These are phyloP conservation scores for Bombus terrestris DNA, from an alignment of 1,140 invertebrate species.

Conservation along the genomic window DNA sequence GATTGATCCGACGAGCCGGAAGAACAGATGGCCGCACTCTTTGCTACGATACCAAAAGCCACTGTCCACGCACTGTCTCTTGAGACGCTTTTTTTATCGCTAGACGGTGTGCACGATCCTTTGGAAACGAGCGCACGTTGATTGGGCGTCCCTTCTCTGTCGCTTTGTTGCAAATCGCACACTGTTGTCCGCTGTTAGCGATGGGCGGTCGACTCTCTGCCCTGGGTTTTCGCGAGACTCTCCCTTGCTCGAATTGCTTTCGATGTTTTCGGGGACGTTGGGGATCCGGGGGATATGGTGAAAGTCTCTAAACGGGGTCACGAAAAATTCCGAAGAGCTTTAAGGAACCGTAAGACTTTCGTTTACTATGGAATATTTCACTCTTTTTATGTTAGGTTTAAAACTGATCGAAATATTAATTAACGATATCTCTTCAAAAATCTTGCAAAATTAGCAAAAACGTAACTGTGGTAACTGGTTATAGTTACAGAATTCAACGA, in stretches of 20 bases:
- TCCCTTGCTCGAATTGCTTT: conserved; percentile 27
- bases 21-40: conserved; percentile 40
- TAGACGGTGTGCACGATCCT: conserved; percentile 77
- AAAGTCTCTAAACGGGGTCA: neutral
- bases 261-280: conserved; percentile 13
- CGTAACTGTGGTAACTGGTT: neutral
- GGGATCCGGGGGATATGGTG: conserved; percentile 6
- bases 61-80: conserved; percentile 57
- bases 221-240: neutral
- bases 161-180: conserved; percentile 79
- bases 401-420: neutral
- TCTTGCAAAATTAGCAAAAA: neutral
- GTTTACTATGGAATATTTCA: neutral
- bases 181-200: conserved; percentile 54
- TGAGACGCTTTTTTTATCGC: conserved; percentile 73
- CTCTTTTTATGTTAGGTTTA: neutral
- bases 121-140: conserved; percentile 78
- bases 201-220: conserved; percentile 12
- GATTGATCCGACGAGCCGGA: conserved; percentile 1
- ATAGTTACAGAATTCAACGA: neutral
- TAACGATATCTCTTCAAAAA: neutral
- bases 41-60: conserved; percentile 16
- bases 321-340: neutral
- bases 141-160: conserved; percentile 83
- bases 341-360: neutral